Conservation (phyloP, 2,113 vertebrate species). For the Sorex araneus region DNA sequence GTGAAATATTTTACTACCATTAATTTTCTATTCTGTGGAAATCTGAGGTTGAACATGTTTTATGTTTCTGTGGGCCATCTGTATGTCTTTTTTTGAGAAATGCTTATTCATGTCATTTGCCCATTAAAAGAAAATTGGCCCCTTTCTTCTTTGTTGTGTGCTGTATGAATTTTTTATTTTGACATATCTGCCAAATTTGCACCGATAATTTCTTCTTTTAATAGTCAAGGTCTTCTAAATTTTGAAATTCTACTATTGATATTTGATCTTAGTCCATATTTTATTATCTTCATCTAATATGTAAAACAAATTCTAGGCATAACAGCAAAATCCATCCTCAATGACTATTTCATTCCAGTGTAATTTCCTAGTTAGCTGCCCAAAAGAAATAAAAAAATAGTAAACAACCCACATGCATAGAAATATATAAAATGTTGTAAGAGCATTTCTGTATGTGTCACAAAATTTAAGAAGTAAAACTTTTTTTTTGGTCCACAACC, state of each 20-base stretch:
- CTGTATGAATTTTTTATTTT: too few species aligned
- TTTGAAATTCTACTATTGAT: slow-evolving; percentile 14
- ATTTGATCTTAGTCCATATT: slow-evolving; percentile 1
- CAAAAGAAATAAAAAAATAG: slow-evolving; percentile 34
- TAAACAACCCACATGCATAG: slow-evolving; percentile 39
- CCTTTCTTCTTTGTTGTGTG: too few species aligned
- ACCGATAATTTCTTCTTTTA: neutral
- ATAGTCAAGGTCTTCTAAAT: slow-evolving; percentile 45
- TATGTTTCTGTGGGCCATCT: too few species aligned
- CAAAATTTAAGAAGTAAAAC: neutral
- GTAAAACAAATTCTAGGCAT: slow-evolving; percentile 37
- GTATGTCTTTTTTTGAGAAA: too few species aligned
- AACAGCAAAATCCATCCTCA: slow-evolving; percentile 51
- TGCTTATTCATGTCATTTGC: too few species aligned
- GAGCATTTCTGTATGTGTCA: neutral
- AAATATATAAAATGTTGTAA: slow-evolving; percentile 43
- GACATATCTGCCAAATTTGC: neutral
- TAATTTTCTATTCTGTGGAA: slow-evolving; percentile 47
- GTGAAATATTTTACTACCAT: slow-evolving; percentile 11
- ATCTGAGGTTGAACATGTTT: neutral
- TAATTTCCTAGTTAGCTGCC: slow-evolving; percentile 43
- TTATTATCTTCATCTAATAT: neutral
- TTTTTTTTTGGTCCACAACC: too few species aligned
- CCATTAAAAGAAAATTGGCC: too few species aligned
- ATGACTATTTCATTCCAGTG: slow-evolving; percentile 39